Base-by-base conservation (phyloP, 2,888 invertebrate species). In the Linnaemya tessellans region DNA sequence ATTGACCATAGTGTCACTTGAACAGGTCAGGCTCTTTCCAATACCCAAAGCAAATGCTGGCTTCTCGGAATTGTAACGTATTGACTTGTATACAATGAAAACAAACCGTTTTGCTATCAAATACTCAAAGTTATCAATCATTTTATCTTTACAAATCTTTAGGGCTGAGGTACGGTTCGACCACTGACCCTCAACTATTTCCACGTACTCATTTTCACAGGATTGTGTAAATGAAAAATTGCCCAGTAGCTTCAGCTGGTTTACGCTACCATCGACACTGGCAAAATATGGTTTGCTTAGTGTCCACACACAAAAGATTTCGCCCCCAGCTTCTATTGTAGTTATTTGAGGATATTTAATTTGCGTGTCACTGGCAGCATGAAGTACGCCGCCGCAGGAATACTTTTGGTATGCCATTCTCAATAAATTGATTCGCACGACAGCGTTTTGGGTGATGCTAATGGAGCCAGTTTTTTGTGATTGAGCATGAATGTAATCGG, bases 291-390 rank as follows among this genome's bases (percentile, higher is more conserved):
- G 51, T 35, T 58, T 62, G 0, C 20, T 10, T 13, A 96, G 89
- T 25, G 93, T 89, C 97, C 97, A 98, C 0, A 94, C 94, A 91
- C 98, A 98, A 88, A 96, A 95, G 15, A 95, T 88, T 0, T 93
- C 91, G 13, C 90, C 91, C 18, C 88, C 88, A 13, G 79, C 65
- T 0, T 41, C 30, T 0, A 51, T 15, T 0, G 74, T 43, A n/a
- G 18, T 51, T 51, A 92, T 88, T 91, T 90, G 85, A 84, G 93
- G 82, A 90, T 93, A 75, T 91, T 90, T 86, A 89, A 90, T 71
- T 90, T 88, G 79, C 89, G 89, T 79, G 18, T 90, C 90, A 84
- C 92, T 90, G 0, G 88, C 89, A 10, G 92, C 86, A 0, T 85
- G 87, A 1, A 95, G 80, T 7, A 93, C 87, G 7, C 96, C 97